Conservation (phyloP, 92 coral and sea anemone genomes). For the Zoanthus sansibaricus region DNA sequence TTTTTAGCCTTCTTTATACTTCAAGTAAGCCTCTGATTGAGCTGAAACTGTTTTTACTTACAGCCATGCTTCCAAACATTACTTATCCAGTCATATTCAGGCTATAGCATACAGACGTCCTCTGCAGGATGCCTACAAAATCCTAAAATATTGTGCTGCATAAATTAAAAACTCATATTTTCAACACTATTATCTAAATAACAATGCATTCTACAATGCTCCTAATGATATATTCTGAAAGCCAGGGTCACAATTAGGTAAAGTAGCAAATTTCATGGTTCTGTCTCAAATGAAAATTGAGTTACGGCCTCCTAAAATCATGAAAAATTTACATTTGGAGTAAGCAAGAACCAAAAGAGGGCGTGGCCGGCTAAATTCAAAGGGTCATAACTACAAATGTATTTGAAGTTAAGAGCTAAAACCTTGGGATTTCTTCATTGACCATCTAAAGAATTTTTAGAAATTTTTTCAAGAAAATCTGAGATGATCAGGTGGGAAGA, state of each 20-base stretch:
- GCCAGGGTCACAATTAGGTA: constrained; percentile 9
- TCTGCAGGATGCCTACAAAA: constrained; percentile 5
- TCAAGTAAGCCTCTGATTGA: constrained; percentile 9
- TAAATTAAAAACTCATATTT: neutral
- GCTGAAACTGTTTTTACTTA: neutral
- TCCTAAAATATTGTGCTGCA: neutral
- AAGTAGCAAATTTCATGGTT: constrained; percentile 5
- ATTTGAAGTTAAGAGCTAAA: neutral
- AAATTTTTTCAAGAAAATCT: neutral
- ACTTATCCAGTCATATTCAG: constrained; percentile 3
- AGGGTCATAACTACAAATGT: neutral
- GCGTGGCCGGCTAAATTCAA: neutral
- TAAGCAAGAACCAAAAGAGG: neutral
- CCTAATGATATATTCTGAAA: neutral
- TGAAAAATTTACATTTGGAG: neutral
- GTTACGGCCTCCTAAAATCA: constrained; percentile 5
- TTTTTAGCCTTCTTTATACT: neutral
- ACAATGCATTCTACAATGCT: neutral
- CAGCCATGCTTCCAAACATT: constrained; percentile 16
- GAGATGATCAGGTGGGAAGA: neutral
- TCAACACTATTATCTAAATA: constrained; percentile 10
- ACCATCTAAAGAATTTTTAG: constrained; percentile 1
- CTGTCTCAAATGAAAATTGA: constrained; percentile 18
- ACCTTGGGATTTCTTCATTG: constrained; percentile 3
- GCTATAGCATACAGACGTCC: constrained; percentile 8